Evolutionary conservation across 2,888 invertebrate genomes (phyloP), one percentile per base, ranked within the genome.

Genomic region (Agrochola litura): DNA sequence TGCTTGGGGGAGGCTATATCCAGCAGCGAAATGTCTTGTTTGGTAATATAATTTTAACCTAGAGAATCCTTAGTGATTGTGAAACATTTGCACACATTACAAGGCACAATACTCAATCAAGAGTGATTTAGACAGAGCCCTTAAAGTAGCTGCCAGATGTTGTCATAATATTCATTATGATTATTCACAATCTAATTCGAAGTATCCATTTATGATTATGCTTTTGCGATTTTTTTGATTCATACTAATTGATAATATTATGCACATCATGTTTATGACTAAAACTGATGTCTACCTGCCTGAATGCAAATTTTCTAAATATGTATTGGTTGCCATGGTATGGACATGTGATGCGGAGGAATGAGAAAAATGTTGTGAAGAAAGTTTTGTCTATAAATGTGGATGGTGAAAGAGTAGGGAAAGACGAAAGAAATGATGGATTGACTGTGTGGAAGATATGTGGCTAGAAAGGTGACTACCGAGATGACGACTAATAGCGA

Each of bases 141-240:
- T n/a, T 16, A 54, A 54, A 52, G 16, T 52, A 52, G n/a, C n/a
- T n/a, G 37, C 9, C 0, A 19, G n/a, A 67, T 67, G 22, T 52
- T 0, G 0, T 52, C 22, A 14, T 52, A 30, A 9, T 8, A 66
- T 49, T 30, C 0, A 37, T 52, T n/a, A n/a, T 52, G 10, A 37
- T 68, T n/a, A 56, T 19, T 37, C 10, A 37, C 10, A 0, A 37
- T 37, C 16, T 52, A 22, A 52, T 67, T 30, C 22, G 37, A 52
- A 52, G 22, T 67, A 22, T 67, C 8, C 12, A 9, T 52, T 8
- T 1, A 68, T 6, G 19, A 60, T 25, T 52, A 61, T 52, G 74
- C 74, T 6, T 3, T 22, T 61, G 74, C 74, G 74, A 75, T 19
- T 22, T 19, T 41, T 60, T 41, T 60, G 0, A 37, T 60, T 60